These are phyloP conservation scores for Rosalia funebris DNA, from an alignment of 2,888 invertebrate genomes.

Conservation along the genomic window DNA sequence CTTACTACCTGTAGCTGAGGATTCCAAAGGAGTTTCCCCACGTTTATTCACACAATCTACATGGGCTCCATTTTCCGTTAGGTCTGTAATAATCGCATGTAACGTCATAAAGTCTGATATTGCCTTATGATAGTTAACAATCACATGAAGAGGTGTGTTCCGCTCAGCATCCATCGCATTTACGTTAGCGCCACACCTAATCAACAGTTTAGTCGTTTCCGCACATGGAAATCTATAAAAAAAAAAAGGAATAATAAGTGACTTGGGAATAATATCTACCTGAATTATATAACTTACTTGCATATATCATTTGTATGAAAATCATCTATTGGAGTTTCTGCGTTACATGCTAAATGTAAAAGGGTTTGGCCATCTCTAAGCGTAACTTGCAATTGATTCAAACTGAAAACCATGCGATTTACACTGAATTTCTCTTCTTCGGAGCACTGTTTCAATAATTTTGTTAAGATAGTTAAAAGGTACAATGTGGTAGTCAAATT, in stretches of 20 bases:
- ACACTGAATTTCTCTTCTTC: slow-evolving; percentile 70
- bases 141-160: slow-evolving; percentile 81
- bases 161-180: slow-evolving; percentile 79
- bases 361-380: slow-evolving; percentile 82
- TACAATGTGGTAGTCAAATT: slow-evolving; percentile 89
- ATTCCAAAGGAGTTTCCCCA: slow-evolving; percentile 81
- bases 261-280: not conserved
- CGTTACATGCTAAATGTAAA: slow-evolving; percentile 86
- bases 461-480: slow-evolving; percentile 82
- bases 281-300: slow-evolving; percentile 72
- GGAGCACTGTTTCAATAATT: slow-evolving; percentile 68
- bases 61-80: slow-evolving; percentile 79
- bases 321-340: slow-evolving; percentile 88
- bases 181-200: slow-evolving; percentile 83
- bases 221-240: slow-evolving; percentile 81
- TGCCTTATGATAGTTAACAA: slow-evolving; percentile 61
- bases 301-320: slow-evolving; percentile 92
- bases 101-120: slow-evolving; percentile 68
- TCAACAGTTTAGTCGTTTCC: slow-evolving; percentile 77
- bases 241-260: slow-evolving; percentile 4
- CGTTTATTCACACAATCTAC: slow-evolving; percentile 82
- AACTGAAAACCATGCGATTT: slow-evolving; percentile 70
- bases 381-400: slow-evolving; percentile 72
- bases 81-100: slow-evolving; percentile 69
- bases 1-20: slow-evolving; percentile 73